Evolutionary conservation across 2,113 vertebrate genomes (phyloP).

Genomic region (Mystacornis crossleyi): DNA sequence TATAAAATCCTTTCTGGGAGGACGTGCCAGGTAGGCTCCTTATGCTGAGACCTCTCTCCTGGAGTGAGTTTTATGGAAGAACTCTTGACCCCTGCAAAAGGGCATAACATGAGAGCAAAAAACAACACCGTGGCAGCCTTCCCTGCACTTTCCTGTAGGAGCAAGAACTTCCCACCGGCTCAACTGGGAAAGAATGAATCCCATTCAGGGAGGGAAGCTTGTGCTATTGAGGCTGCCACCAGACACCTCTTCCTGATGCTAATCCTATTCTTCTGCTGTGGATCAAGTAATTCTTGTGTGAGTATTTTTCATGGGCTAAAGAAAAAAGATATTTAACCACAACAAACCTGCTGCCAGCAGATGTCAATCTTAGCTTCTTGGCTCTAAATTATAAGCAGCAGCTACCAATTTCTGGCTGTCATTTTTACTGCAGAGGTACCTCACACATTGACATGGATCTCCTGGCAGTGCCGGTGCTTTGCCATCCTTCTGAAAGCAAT

Average conservation of each 20-base stretch:
- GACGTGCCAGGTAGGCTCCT: not conserved
- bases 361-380: constrained; percentile 15
- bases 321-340: constrained; percentile 52
- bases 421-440: not conserved
- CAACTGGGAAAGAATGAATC: constrained; percentile 8
- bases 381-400: not conserved
- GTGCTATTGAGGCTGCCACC: not conserved
- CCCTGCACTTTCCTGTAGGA: not conserved
- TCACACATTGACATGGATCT: constrained; percentile 1
- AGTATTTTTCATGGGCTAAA: constrained; percentile 34
- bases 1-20: not conserved
- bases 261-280: constrained; percentile 56
- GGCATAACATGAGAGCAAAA: constrained; percentile 25
- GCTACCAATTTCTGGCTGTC: not conserved
- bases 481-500: constrained; percentile 14
- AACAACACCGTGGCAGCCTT: not conserved
- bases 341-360: constrained; percentile 52
- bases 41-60: not conserved
- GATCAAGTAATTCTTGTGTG: constrained; percentile 33
- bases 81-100: constrained; percentile 32
- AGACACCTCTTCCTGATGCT: constrained; percentile 44
- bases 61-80: constrained; percentile 9
- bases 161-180: not conserved
- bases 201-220: not conserved
- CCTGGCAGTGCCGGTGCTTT: not conserved